Conservation (phyloP, 2,113 vertebrate genomes). For the Carassius carassius region DNA sequence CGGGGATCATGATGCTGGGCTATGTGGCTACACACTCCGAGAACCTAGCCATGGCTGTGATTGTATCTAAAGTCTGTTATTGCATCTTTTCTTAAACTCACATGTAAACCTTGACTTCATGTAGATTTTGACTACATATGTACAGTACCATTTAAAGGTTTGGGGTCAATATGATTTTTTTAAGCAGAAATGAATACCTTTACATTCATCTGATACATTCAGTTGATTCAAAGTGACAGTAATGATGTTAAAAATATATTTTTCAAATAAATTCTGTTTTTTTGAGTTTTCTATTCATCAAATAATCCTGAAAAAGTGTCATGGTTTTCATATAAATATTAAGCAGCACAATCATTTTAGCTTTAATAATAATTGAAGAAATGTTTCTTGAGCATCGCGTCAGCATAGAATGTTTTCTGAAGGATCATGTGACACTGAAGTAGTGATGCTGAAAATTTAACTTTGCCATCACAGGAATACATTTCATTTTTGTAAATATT, state of each 20-base stretch:
- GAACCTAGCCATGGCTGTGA: constrained; percentile 90
- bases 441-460: not conserved
- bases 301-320: not conserved
- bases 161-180: too few species aligned
- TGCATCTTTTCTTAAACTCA: not conserved
- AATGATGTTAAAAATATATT: not conserved
- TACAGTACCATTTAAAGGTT: not conserved
- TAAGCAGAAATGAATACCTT: too few species aligned
- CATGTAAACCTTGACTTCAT: not conserved
- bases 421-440: too few species aligned
- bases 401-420: not conserved
- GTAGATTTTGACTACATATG: not conserved
- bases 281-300: not conserved
- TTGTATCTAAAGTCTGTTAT: constrained; percentile 86
- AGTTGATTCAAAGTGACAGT: too few species aligned
- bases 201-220: too few species aligned
- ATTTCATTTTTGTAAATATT: not conserved
- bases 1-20: constrained; percentile 93
- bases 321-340: not conserved
- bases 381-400: not conserved
- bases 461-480: not conserved
- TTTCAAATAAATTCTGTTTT: not conserved
- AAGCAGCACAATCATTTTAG: too few species aligned
- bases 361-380: not conserved
- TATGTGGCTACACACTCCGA: constrained; percentile 89